Percentiles rank a stretch among this genome's conserved stretches.
These are phyloP conservation scores for Amyelois transitella DNA, from an alignment of 1,140 invertebrate species.

Conservation along the genomic window DNA sequence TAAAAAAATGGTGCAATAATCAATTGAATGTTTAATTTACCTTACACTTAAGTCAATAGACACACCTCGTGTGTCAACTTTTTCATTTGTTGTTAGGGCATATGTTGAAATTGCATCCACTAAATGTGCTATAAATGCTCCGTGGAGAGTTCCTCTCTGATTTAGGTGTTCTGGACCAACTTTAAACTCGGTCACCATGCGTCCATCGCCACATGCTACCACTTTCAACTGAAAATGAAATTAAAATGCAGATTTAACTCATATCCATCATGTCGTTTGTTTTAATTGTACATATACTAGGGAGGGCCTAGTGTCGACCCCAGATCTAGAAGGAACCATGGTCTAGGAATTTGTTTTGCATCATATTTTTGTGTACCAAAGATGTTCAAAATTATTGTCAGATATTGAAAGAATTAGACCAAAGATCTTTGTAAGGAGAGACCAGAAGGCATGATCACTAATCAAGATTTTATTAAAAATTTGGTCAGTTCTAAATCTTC, in stretches of 20 bases:
- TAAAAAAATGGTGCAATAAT: neutral
- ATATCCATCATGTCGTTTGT: neutral
- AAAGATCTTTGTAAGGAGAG: too few relatives aligned
- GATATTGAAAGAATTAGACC: too few relatives aligned
- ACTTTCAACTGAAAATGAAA: constrained; percentile 76
- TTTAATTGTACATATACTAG: too few relatives aligned
- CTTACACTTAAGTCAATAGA: constrained; percentile 66
- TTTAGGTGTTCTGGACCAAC: constrained; percentile 87
- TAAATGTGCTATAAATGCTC: constrained; percentile 87
- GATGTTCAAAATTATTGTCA: too few relatives aligned
- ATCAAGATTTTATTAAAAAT: too few relatives aligned
- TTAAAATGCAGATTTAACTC: constrained; percentile 1
- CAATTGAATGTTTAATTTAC: constrained; percentile 23
- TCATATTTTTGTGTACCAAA: too few relatives aligned
- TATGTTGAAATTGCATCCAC: constrained; percentile 89
- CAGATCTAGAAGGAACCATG: too few relatives aligned
- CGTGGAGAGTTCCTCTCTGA: constrained; percentile 84
- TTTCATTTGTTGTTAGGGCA: constrained; percentile 81
- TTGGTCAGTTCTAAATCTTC: too few relatives aligned
- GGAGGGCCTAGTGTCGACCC: too few relatives aligned
- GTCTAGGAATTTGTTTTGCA: too few relatives aligned
- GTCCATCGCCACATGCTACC: constrained; percentile 79
- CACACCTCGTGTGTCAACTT: constrained; percentile 76
- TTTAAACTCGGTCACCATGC: constrained; percentile 83
- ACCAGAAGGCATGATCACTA: too few relatives aligned